Base-by-base conservation (phyloP, 2,888 invertebrate species). In the Heliconius ethilla region DNA sequence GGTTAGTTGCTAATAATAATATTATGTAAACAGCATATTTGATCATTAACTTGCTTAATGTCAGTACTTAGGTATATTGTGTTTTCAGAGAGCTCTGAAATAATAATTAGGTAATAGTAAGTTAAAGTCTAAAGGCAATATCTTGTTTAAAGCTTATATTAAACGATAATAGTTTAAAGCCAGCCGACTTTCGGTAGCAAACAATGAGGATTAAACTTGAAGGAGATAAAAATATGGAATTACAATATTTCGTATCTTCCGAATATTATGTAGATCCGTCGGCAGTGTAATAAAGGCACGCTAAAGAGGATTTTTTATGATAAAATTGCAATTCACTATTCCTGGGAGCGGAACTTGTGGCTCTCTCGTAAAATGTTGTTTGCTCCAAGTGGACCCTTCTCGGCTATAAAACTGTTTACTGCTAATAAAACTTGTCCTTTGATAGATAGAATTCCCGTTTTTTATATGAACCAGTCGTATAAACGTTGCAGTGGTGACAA, bases 351-450 rank as follows among this genome's bases (percentile, higher is more conserved):
- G 33, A 72, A 37, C 72, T 72, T 72, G 33, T 72, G 72, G 55
- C 33, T 72, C n/a, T 70, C 27, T 33, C 59, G 15, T 72, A 59
- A 59, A 72, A 72, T 15, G 13, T 72, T 72, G 72, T 72, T 72
- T 72, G 70, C 29, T 29, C 22, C 51, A 70, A 29, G 29, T 33
- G 29, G 55, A 33, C 27, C 70, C 51, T n/a, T 69, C 55, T 51
- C 55, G 70, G 1, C 29, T 55, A 51, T 70, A 55, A 70, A 70
- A 33, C 13, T 55, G 55, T 55, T 59, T 55, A 33, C 33, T 33
- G 33, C 29, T 59, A 72, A 33, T 72, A 72, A 72, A 55, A 55
- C 59, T 72, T 33, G 33, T 59, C 27, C n/a, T 59, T 59, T 72
- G 13, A 7, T 33, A 2, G 22, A 13, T 72, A 37, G n/a, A 25